phyloP scores from a whole-genome alignment of 1,140 invertebrate species.

The Nilaparvata lugens region DNA sequence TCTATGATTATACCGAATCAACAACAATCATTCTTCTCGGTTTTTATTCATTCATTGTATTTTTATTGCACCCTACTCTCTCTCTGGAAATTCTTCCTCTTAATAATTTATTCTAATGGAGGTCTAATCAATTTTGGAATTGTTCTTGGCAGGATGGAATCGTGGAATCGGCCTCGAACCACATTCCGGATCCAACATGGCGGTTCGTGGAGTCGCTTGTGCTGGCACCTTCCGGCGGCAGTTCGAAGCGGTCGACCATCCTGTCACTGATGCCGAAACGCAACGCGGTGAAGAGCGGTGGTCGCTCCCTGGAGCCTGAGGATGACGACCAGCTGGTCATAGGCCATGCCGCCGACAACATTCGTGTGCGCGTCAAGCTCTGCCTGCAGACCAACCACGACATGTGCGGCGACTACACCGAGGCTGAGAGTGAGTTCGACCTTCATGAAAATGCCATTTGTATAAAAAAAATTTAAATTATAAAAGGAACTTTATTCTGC shows the following conservation, averaged over 20 bases:
- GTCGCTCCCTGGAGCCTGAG: conserved; percentile 37
- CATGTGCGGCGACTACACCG: conserved; percentile 71
- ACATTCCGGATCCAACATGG: conserved; percentile 50
- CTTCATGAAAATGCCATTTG: background rate
- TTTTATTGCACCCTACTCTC: no score
- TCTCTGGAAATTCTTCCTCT: no score
- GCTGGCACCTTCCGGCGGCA: conserved; percentile 54
- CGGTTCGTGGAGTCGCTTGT: conserved; percentile 57
- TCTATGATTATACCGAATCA: no score
- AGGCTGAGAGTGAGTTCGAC: conserved; percentile 73
- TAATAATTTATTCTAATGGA: no score
- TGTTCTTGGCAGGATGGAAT: conserved; percentile 30
- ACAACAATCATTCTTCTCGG: no score
- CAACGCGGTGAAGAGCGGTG: conserved; percentile 19
- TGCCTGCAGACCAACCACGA: conserved; percentile 66
- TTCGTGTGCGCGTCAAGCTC: conserved; percentile 62
- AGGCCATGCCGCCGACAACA: conserved; percentile 43
- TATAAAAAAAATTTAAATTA: no score
- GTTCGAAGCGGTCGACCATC: conserved; percentile 46
- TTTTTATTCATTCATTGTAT: no score
- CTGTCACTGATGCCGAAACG: conserved; percentile 23
- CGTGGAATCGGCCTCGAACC: conserved; percentile 35
- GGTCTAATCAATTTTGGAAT: no score
- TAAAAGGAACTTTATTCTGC: no score
- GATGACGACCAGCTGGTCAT: conserved; percentile 42